Percentiles rank a stretch among this genome's conserved stretches.
phyloP scores from a whole-genome alignment of 2,888 invertebrate genomes.

The Nasonia oneida region DNA sequence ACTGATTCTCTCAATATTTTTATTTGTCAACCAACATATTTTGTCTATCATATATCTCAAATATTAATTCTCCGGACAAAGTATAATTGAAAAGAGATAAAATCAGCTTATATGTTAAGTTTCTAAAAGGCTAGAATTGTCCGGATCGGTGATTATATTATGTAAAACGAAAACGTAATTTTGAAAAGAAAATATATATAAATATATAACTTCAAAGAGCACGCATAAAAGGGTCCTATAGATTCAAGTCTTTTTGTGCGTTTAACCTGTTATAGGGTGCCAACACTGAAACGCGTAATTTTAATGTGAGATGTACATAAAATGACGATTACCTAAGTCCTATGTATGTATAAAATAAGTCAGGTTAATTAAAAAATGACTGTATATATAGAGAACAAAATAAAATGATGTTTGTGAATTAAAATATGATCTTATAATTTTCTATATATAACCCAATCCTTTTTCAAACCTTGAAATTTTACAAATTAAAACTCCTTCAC shows the following conservation, averaged over 20 bases:
- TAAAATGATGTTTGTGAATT: slow-evolving; percentile 59
- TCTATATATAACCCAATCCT: too few relatives aligned
- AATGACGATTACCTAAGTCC: slow-evolving; percentile 58
- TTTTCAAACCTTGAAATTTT: too few relatives aligned
- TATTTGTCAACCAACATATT: neutral
- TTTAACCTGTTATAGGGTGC: slow-evolving; percentile 61
- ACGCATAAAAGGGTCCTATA: slow-evolving; percentile 64
- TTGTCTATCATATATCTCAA: slow-evolving; percentile 5
- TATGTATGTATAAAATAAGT: slow-evolving; percentile 58
- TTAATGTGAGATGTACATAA: slow-evolving; percentile 63
- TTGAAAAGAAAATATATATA: slow-evolving; percentile 1
- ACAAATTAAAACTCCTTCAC: too few relatives aligned
- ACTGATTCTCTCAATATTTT: neutral
- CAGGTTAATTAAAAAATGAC: slow-evolving; percentile 47
- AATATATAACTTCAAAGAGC: slow-evolving; percentile 59
- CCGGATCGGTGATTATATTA: slow-evolving; percentile 54
- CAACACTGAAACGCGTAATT: slow-evolving; percentile 61
- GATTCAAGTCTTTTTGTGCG: slow-evolving; percentile 60
- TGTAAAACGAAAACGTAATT: slow-evolving; percentile 51
- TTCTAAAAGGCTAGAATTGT: slow-evolving; percentile 45
- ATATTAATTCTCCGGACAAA: slow-evolving; percentile 13
- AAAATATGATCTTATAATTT: neutral
- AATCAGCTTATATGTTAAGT: slow-evolving; percentile 40
- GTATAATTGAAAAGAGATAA: slow-evolving; percentile 10
- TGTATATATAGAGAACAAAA: slow-evolving; percentile 56